A percentile compares a stretch with the other conserved stretches of the same genome.
phyloP scores from a whole-genome alignment of 2,113 vertebrate genomes.

The Dasyprocta punctata region DNA sequence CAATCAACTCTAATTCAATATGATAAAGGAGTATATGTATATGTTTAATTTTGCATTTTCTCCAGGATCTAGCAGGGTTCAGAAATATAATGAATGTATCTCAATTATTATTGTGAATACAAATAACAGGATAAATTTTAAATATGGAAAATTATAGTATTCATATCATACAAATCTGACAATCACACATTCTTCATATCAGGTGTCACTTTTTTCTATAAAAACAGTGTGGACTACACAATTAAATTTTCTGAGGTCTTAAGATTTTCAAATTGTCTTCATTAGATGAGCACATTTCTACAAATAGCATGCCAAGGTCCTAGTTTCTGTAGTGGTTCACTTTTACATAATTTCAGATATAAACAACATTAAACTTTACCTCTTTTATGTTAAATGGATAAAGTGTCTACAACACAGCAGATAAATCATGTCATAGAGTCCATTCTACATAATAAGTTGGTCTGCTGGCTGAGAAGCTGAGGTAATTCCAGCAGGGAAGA shows the following conservation, averaged over 20 bases:
- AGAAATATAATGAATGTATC: background rate
- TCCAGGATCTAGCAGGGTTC: background rate
- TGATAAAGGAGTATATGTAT: background rate
- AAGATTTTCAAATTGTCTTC: background rate
- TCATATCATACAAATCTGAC: background rate
- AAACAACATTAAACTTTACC: background rate
- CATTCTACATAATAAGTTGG: background rate
- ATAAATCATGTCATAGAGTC: background rate
- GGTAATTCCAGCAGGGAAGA: background rate
- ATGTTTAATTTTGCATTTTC: background rate
- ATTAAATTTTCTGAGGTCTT: background rate
- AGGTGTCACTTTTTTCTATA: background rate
- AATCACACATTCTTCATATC: background rate
- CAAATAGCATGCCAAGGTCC: background rate
- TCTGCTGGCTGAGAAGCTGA: background rate
- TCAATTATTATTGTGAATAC: background rate
- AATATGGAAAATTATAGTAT: background rate
- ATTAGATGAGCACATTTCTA: background rate
- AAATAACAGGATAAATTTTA: background rate
- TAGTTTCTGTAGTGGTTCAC: background rate
- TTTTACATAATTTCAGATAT: slow-evolving; percentile 26
- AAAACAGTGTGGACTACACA: background rate
- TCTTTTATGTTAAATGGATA: slow-evolving; percentile 4
- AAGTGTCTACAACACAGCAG: background rate
- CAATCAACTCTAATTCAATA: background rate